Evolutionary conservation across 2,113 vertebrate species (phyloP).

Genomic region (Diphyllodes magnificus): DNA sequence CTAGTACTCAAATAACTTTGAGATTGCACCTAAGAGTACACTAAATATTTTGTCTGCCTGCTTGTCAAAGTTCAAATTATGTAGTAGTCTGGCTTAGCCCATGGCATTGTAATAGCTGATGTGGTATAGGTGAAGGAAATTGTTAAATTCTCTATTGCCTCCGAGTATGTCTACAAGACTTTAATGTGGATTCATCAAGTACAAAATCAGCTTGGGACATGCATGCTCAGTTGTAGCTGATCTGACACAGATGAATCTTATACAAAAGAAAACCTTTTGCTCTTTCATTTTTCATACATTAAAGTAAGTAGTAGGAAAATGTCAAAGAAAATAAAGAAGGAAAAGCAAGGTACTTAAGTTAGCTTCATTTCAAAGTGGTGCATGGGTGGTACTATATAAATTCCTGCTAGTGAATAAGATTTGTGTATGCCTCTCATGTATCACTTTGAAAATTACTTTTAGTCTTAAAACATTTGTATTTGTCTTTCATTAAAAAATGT

Average conservation of each 20-base stretch:
- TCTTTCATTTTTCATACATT: conserved; percentile 14
- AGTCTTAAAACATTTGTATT: not conserved
- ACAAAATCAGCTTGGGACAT: conserved; percentile 13
- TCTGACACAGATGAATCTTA: not conserved
- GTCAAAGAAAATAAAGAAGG: conserved; percentile 25
- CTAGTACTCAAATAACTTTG: not conserved
- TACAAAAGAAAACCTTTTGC: not conserved
- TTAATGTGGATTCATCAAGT: not conserved
- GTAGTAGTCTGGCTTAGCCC: not conserved
- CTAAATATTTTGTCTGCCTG: not conserved
- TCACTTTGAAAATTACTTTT: not conserved
- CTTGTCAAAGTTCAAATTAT: not conserved
- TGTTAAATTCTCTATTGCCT: not conserved
- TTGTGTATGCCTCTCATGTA: not conserved
- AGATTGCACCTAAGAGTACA: not conserved
- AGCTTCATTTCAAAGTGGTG: not conserved
- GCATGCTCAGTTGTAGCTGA: not conserved
- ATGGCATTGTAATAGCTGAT: not conserved
- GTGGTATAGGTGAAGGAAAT: not conserved
- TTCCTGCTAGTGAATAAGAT: not conserved
- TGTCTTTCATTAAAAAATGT: conserved; percentile 8
- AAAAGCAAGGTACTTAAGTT: conserved; percentile 11
- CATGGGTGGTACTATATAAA: not conserved
- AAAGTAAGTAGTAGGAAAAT: conserved; percentile 17
- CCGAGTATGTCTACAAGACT: not conserved